Evolutionary conservation across 1,140 invertebrate species (phyloP), one percentile per base, ranked within the genome.

Genomic region (Solenopsis invicta): DNA sequence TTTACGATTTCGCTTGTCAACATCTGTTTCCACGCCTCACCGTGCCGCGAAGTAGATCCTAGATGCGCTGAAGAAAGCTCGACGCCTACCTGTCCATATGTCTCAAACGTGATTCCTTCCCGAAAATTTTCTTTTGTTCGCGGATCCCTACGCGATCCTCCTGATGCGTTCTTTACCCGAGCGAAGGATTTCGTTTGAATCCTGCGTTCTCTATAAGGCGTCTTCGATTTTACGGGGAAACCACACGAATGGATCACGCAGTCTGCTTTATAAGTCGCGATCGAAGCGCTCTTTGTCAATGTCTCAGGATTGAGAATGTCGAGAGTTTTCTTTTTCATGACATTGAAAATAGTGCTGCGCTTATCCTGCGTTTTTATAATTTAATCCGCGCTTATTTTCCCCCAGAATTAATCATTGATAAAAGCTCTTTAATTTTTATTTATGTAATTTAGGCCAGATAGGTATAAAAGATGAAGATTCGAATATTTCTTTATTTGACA

Each of bases 11-110:
- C 87, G 85, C 64, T 71, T 91, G 88, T 88, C 91, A 88, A 93
- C 92, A 93, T 92, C 92, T 93, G 93, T 92, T 90, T 90, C 84
- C 88, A 62, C 66, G 76, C 84, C 59, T 86, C 75, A 61, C 10
- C 50, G 21, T 29, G 13, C 29, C 67, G 45, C 75, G 62, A 80
- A 56, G 76, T 52, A 74, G 80, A 88, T 87, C 78, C 54, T 88
- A 78, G 84, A 87, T 52, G 77, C 61, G 5, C 48, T 54, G 18
- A 24, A 45, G 45, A 50, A 10, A 41, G 61, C n/a, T 9, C n/a
- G 13, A 54, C 71, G 61, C 52, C 69, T 90, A 91, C 89, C 89
- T 91, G 89, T 88, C 89, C 87, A 74, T 90, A 90, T 78, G 81
- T 62, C 62, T 78, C 78, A 29, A 56, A 21, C 21, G 24, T 69